These are phyloP conservation scores for Drosophila mayaguana DNA, from an alignment of 2,888 invertebrate species.

Conservation along the genomic window DNA sequence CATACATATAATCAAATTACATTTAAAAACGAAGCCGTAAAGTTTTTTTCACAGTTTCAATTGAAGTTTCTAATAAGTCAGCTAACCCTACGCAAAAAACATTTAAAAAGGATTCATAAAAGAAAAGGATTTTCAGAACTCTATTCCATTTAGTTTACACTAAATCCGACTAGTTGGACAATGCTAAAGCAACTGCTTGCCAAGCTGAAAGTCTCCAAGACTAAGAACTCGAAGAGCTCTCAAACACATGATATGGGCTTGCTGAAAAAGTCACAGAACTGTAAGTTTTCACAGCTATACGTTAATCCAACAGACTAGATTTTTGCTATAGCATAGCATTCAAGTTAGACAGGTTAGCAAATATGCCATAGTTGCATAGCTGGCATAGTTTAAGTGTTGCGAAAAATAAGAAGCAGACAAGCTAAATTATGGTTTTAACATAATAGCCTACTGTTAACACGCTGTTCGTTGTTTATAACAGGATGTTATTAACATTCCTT, in stretches of 20 bases:
- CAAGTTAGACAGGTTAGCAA: background rate
- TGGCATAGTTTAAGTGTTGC: background rate
- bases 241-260: conserved; percentile 32
- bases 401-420: background rate
- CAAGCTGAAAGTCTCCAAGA: conserved; percentile 36
- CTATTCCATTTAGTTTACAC: background rate
- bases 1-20: conserved; percentile 5
- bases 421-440: background rate
- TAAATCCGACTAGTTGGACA: conserved; percentile 10
- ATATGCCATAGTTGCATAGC: background rate
- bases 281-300: conserved; percentile 39
- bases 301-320: conserved; percentile 5
- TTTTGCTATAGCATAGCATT: background rate
- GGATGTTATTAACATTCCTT: background rate
- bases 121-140: background rate
- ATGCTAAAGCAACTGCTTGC: conserved; percentile 51
- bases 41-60: conserved; percentile 35
- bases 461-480: background rate
- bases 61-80: conserved; percentile 43
- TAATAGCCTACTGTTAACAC: background rate
- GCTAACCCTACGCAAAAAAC: background rate
- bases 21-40: conserved; percentile 20
- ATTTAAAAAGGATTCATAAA: background rate
- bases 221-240: conserved; percentile 16
- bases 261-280: conserved; percentile 24